Conservation (phyloP, 2,113 vertebrate genomes). For the Chaetodon trifascialis region DNA sequence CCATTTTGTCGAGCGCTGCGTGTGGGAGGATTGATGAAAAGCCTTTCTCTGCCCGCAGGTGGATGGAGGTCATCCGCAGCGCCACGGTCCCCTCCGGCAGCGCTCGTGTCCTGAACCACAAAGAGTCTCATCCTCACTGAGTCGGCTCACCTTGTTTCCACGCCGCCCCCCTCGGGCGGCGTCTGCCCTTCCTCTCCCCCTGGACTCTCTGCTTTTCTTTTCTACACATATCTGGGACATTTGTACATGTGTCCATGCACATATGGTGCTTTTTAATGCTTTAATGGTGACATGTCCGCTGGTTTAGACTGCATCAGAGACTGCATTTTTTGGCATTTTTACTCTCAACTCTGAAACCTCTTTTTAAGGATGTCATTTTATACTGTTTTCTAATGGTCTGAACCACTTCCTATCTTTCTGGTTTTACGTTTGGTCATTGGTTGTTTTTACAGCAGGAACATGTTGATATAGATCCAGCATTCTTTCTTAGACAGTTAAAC, state of each 20-base stretch:
- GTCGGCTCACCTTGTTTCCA: slow-evolving; percentile 32
- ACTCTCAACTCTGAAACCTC: slow-evolving; percentile 82
- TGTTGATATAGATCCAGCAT: slow-evolving; percentile 65
- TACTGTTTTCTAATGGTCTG: slow-evolving; percentile 83
- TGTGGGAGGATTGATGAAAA: background rate
- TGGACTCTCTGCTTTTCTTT: slow-evolving; percentile 68
- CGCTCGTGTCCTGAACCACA: slow-evolving; percentile 87
- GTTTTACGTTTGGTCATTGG: slow-evolving; percentile 75
- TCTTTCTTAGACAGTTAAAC: slow-evolving; percentile 63
- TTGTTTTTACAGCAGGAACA: slow-evolving; percentile 76
- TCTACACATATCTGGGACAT: slow-evolving; percentile 79
- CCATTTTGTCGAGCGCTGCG: background rate
- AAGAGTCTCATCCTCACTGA: slow-evolving; percentile 91
- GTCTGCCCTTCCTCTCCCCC: slow-evolving; percentile 25
- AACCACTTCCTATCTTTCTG: slow-evolving; percentile 77
- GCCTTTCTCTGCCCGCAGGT: slow-evolving; percentile 80
- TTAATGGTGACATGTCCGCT: slow-evolving; percentile 85
- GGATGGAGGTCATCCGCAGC: slow-evolving; percentile 99
- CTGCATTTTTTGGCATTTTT: slow-evolving; percentile 85
- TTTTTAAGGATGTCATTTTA: slow-evolving; percentile 87
- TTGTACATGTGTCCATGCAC: slow-evolving; percentile 80
- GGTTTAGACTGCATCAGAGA: slow-evolving; percentile 85
- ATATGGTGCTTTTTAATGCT: slow-evolving; percentile 85
- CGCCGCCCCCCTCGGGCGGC: slow-evolving; percentile 37
- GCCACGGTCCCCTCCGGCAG: slow-evolving; percentile 91